Conservation (phyloP, 2,888 invertebrate species). For the Tetranychus truncatus region DNA sequence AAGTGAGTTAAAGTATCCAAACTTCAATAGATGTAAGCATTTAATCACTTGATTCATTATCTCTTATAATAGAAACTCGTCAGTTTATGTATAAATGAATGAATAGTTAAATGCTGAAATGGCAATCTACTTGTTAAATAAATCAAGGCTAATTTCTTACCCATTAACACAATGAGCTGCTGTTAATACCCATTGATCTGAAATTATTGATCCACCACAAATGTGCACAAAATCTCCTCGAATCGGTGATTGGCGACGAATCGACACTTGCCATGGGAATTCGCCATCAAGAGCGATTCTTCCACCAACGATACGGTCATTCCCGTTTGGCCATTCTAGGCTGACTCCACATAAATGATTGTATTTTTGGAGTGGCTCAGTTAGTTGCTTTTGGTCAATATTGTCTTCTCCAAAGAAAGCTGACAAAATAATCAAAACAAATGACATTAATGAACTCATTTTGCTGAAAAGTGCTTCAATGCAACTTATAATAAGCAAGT, state of each 20-base stretch:
- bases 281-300: background rate
- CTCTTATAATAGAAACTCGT: no score
- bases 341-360: background rate
- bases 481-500: no score
- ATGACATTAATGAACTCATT: no score
- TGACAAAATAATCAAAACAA: no score
- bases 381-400: no score
- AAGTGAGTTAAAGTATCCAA: no score
- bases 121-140: background rate
- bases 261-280: slow-evolving; percentile 17
- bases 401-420: no score
- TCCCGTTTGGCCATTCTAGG: background rate
- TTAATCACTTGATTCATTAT: no score
- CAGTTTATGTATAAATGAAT: no score
- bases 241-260: background rate
- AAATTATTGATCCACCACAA: slow-evolving; percentile 23
- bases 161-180: slow-evolving; percentile 24
- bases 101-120: background rate
- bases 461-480: no score
- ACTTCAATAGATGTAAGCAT: no score
- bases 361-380: no score
- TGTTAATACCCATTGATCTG: slow-evolving; percentile 20
- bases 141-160: slow-evolving; percentile 2
- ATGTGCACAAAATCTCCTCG: background rate
- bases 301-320: background rate